Conservation (phyloP, 2,888 invertebrate genomes). For the Sussaba pulchella region DNA sequence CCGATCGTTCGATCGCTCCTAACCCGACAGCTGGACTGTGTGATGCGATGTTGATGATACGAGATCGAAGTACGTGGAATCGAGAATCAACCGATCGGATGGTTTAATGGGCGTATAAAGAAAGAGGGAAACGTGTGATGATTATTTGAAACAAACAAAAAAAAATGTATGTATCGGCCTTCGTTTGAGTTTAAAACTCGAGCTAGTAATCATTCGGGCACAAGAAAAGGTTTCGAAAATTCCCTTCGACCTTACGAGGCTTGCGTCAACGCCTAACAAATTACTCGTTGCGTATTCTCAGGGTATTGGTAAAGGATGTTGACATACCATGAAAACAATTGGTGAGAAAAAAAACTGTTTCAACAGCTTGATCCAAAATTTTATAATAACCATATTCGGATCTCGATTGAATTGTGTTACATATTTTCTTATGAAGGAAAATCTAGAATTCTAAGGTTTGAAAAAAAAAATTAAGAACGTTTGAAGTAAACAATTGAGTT, state of each 20-base stretch:
- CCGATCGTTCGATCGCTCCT: conserved; percentile 70
- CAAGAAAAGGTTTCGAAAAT: conserved; percentile 11
- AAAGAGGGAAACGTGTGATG: background rate
- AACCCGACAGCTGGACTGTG: conserved; percentile 23
- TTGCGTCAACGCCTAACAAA: background rate
- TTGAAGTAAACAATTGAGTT: no score
- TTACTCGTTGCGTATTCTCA: background rate
- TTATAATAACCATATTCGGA: no score
- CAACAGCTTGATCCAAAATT: no score
- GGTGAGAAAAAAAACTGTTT: no score
- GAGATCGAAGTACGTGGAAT: background rate
- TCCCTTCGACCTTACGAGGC: background rate
- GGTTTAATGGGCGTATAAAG: background rate
- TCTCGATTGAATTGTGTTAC: no score
- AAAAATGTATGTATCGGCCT: conserved; percentile 23
- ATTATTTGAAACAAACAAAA: background rate
- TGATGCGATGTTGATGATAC: conserved; percentile 29
- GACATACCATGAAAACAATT: background rate
- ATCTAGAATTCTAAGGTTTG: no score
- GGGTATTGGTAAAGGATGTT: background rate
- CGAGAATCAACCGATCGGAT: conserved; percentile 10
- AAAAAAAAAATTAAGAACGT: no score
- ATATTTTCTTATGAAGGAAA: no score
- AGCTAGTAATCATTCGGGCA: background rate
- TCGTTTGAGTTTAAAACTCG: conserved; percentile 26